Conservation (phyloP, 2,797 vertebrate genomes). For the Holocentrus rufus region DNA sequence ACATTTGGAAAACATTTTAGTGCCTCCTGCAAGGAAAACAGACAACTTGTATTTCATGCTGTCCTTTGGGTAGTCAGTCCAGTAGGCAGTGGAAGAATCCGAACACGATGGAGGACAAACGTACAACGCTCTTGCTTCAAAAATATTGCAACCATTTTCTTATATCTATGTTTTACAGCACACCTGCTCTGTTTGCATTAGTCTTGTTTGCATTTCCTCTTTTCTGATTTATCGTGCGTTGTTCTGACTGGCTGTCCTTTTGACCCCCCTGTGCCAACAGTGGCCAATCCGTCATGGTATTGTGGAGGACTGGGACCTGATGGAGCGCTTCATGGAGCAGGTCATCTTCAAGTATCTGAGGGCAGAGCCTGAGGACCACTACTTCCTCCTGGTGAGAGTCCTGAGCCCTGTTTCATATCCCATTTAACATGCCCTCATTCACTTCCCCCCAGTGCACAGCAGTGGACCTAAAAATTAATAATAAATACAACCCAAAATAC, state of each 20-base stretch:
- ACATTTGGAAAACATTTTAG: not conserved
- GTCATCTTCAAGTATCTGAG: conserved; percentile 93
- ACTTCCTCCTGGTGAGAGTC: conserved; percentile 89
- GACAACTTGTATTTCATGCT: not conserved
- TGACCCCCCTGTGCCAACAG: conserved; percentile 64
- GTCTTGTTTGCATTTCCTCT: not conserved
- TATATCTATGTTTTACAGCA: not conserved
- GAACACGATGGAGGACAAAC: not conserved
- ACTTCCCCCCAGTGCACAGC: too few species aligned
- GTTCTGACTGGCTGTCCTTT: conserved; percentile 19
- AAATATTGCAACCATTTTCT: not conserved
- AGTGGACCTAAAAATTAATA: too few species aligned
- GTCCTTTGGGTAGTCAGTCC: too few species aligned
- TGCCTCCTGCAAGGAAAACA: not conserved
- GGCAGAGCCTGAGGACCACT: conserved; percentile 93
- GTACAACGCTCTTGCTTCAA: not conserved
- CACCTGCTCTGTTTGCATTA: not conserved
- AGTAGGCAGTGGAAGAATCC: not conserved
- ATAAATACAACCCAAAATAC: too few species aligned
- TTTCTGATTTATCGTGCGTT: not conserved
- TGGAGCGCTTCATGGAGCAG: conserved; percentile 95
- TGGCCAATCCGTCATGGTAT: conserved; percentile 94
- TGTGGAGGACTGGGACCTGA: conserved; percentile 93
- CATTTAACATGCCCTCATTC: too few species aligned
- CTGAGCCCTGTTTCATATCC: too few species aligned